Percentiles rank a stretch among this genome's conserved stretches.
These are phyloP conservation scores for Theretra japonica DNA, from an alignment of 2,888 invertebrate species.

Conservation along the genomic window DNA sequence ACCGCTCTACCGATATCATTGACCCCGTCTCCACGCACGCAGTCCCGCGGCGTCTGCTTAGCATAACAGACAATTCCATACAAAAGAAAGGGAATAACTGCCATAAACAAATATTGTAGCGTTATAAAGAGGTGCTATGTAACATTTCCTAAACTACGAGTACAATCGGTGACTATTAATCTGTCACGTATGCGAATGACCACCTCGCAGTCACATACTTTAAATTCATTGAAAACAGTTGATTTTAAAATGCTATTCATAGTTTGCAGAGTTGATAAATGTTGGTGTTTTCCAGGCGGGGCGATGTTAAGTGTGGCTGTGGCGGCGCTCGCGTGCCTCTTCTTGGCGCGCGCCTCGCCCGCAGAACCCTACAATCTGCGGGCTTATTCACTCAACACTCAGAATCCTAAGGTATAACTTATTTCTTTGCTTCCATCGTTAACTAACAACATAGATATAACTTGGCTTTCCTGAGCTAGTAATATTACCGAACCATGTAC, in stretches of 20 bases:
- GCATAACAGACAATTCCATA: conserved; percentile 18
- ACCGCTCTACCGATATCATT: conserved; percentile 54
- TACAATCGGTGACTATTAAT: conserved; percentile 3
- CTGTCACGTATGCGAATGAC: background rate
- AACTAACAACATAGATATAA: background rate
- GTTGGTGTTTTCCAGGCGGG: conserved; percentile 60
- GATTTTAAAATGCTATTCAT: background rate
- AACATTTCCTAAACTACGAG: conserved; percentile 20
- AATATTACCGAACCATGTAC: background rate
- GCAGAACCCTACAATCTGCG: conserved; percentile 68
- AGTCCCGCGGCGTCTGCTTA: conserved; percentile 22
- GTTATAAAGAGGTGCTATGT: conserved; percentile 44
- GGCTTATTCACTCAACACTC: conserved; percentile 60
- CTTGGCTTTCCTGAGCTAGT: background rate
- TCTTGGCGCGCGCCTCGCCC: conserved; percentile 78
- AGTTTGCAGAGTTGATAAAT: background rate
- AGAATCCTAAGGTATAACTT: conserved; percentile 65
- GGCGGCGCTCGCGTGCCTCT: conserved; percentile 80
- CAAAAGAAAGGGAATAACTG: conserved; percentile 34
- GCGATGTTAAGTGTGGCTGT: conserved; percentile 79
- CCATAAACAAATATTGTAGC: conserved; percentile 41
- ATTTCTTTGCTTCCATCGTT: background rate
- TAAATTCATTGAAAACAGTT: background rate
- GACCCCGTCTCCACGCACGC: conserved; percentile 47
- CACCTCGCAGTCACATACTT: background rate